phyloP scores from a whole-genome alignment of 2,113 vertebrate genomes.

The Charadrius vociferus region DNA sequence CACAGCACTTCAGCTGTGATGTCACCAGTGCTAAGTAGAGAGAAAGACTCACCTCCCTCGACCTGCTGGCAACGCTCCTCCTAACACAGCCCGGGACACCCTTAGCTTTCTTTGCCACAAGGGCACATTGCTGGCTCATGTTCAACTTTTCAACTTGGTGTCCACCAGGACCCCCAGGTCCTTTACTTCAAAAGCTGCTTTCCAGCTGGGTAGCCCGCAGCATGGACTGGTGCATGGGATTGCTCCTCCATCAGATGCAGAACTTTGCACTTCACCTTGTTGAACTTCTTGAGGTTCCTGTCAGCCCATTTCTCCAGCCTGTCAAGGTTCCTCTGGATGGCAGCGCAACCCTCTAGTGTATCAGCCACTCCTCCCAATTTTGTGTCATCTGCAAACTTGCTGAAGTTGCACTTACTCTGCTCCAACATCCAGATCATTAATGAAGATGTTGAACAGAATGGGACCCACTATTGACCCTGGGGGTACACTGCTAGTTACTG shows the following conservation, averaged over 20 bases:
- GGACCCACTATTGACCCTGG: neutral
- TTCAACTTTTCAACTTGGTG: neutral
- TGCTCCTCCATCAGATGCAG: neutral
- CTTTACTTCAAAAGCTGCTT: neutral
- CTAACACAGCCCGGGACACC: neutral
- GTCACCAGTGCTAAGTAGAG: neutral
- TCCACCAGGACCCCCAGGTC: neutral
- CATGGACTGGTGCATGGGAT: neutral
- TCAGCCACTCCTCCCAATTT: neutral
- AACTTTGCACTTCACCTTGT: neutral
- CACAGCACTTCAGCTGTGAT: neutral
- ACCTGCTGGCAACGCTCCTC: neutral
- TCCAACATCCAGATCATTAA: neutral
- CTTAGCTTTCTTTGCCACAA: neutral
- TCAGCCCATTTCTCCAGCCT: neutral
- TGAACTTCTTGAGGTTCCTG: neutral
- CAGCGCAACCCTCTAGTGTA: neutral
- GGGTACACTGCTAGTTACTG: neutral
- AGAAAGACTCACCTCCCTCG: accelerated
- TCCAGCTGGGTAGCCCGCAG: neutral
- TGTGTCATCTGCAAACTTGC: neutral
- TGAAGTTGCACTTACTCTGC: neutral
- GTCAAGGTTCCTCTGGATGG: neutral
- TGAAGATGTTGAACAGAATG: neutral
- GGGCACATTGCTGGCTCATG: accelerated